phyloP scores from a whole-genome alignment of 2,888 invertebrate species.

The Eueremaeus valkanovi region DNA sequence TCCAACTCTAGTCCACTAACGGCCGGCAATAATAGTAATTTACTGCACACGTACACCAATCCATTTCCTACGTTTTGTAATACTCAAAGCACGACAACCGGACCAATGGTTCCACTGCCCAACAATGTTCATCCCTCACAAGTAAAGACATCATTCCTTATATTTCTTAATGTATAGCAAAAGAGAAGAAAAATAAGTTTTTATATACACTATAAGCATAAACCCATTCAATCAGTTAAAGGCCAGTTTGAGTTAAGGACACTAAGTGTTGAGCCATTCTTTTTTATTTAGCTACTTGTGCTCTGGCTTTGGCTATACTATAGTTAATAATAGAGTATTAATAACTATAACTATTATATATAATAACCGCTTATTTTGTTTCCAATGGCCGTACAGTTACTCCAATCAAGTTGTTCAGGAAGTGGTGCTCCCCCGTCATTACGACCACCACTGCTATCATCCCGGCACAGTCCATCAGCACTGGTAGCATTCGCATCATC shows the following conservation, averaged over 20 bases:
- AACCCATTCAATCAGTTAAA: background rate
- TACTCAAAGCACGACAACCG: conserved; percentile 44
- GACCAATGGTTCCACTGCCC: conserved; percentile 47
- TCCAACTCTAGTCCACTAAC: conserved; percentile 39
- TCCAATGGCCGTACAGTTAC: background rate
- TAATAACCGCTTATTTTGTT: background rate
- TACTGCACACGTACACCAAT: conserved; percentile 45
- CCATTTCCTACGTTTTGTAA: conserved; percentile 46
- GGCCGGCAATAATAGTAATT: conserved; percentile 23
- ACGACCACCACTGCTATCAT: background rate
- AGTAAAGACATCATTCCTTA: background rate
- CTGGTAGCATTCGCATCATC: conserved; percentile 20
- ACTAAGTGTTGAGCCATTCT: background rate
- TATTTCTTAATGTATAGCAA: background rate
- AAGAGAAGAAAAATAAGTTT: no score
- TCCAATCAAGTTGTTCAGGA: conserved; percentile 16
- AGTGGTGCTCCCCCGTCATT: conserved; percentile 36
- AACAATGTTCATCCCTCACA: conserved; percentile 47
- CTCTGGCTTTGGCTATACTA: background rate
- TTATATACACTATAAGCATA: no score
- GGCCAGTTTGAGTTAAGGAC: background rate
- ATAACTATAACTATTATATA: no score
- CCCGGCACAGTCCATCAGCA: background rate
- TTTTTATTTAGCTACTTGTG: background rate
- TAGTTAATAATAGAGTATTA: background rate